Evolutionary conservation across 2,113 vertebrate genomes (phyloP).

Genomic region (Periophthalmodon schlosseri): DNA sequence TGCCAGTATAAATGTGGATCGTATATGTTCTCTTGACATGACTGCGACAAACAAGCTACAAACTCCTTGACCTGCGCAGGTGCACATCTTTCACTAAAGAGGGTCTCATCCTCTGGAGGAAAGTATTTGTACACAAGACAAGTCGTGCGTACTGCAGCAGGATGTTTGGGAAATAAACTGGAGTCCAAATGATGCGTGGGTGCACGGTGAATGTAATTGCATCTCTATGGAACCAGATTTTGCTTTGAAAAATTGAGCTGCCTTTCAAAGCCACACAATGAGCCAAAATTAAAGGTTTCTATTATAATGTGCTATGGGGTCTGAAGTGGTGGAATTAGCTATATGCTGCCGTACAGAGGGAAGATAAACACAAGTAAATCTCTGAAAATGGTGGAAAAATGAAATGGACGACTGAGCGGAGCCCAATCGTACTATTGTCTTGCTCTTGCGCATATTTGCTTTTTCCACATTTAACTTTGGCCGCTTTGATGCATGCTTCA

Average conservation of each 20-base stretch:
- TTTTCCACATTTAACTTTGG: conserved; percentile 80
- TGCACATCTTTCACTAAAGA: conserved; percentile 59
- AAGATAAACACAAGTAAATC: conserved; percentile 44
- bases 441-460: conserved; percentile 66
- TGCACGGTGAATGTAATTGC: conserved; percentile 10
- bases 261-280: conserved; percentile 47
- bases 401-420: conserved; percentile 50
- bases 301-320: conserved; percentile 44
- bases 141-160: conserved; percentile 70
- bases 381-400: conserved; percentile 59
- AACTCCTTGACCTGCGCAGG: conserved; percentile 68
- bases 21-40: background rate
- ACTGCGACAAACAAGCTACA: conserved; percentile 18
- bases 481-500: conserved; percentile 74
- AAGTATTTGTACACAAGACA: conserved; percentile 77
- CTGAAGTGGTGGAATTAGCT: conserved; percentile 15
- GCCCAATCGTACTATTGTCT: conserved; percentile 65
- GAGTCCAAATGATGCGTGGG: conserved; percentile 49
- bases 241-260: conserved; percentile 30
- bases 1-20: background rate
- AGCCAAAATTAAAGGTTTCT: conserved; percentile 45
- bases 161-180: conserved; percentile 71
- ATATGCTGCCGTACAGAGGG: conserved; percentile 12
- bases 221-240: conserved; percentile 36
- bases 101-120: conserved; percentile 52